These are phyloP conservation scores for Vireo griseus DNA, from an alignment of 2,797 vertebrate genomes.

Conservation along the genomic window DNA sequence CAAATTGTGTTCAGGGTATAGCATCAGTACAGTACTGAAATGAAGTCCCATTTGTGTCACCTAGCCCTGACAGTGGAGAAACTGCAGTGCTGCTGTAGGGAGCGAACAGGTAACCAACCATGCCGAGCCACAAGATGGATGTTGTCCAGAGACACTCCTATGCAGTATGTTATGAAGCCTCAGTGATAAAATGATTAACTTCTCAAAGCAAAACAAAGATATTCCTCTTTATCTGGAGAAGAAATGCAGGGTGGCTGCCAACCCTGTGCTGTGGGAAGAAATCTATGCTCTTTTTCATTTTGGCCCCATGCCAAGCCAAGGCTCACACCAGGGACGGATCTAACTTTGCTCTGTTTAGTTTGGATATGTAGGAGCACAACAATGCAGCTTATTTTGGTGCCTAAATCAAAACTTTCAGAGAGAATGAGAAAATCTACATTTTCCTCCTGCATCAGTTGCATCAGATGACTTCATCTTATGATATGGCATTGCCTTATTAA, in stretches of 20 bases:
- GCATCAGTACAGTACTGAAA: not conserved
- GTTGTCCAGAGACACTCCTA: not conserved
- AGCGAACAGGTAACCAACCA: not conserved
- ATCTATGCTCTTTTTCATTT: not conserved
- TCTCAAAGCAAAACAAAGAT: slow-evolving; percentile 27
- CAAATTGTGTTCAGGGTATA: not conserved
- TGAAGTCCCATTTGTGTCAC: not conserved
- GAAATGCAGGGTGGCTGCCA: not conserved
- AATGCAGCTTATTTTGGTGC: not conserved
- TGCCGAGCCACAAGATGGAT: not conserved
- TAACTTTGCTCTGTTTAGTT: not conserved
- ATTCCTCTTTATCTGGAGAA: not conserved
- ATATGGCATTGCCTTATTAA: slow-evolving; percentile 10
- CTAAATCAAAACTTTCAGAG: not conserved
- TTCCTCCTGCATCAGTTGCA: not conserved
- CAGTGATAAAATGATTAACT: not conserved
- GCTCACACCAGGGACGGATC: not conserved
- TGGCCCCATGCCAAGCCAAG: not conserved
- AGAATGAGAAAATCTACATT: not conserved
- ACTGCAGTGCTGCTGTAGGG: not conserved
- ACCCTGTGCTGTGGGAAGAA: not conserved
- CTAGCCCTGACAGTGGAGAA: not conserved
- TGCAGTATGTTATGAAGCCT: not conserved
- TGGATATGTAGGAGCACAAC: not conserved
- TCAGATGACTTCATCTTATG: not conserved